Evolutionary conservation across 2,113 vertebrate genomes (phyloP), one percentile per base, ranked within the genome.

Genomic region (Heterotis niloticus): DNA sequence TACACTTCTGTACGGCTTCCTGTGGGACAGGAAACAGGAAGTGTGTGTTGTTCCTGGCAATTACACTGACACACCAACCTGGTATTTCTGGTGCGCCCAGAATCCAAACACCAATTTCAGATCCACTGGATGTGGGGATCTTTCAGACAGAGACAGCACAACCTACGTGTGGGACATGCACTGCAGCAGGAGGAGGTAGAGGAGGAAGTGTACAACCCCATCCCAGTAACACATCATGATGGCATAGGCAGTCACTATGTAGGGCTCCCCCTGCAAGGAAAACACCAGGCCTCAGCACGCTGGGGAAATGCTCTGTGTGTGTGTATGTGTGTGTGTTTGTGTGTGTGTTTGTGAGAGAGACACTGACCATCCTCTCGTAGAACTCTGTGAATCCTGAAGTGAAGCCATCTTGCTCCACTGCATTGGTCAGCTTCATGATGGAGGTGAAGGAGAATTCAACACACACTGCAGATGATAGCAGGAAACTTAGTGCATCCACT

Each of bases 161-260:
- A 23, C 76, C 84, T 84, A 98, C 97, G 94, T 90, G 64, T 73
- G 85, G 64, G 88, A 82, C 81, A 98, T 95, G 86, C 92, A 88
- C 0, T 85, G 85, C 0, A 94, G 85, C 88, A 96, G 94, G 23
- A 83, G 9, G 57, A 97, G 91, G 85, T 95, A 94, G 44, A 98
- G 93, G n/a, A 88, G 51, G 5, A 93, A 94, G 88, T 98, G 94
- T 52, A 95, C 66, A 0, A 88, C 78, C 16, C 96, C 95, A 0
- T 96, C 94, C 97, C 97, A 99, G 86, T 97, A 97, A 44, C 94
- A 95, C 91, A 90, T 93, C 90, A 95, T 91, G 70, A 96, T 84
- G 9, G 94, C 95, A 0, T 98, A 93, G 0, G 96, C 92, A 0
- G 94, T 91, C 56, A 89, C 91, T 60, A 98, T 90, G 81, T 94